These are phyloP conservation scores for Oreochromis spilurus DNA, from an alignment of 2,113 vertebrate species.

Conservation along the genomic window DNA sequence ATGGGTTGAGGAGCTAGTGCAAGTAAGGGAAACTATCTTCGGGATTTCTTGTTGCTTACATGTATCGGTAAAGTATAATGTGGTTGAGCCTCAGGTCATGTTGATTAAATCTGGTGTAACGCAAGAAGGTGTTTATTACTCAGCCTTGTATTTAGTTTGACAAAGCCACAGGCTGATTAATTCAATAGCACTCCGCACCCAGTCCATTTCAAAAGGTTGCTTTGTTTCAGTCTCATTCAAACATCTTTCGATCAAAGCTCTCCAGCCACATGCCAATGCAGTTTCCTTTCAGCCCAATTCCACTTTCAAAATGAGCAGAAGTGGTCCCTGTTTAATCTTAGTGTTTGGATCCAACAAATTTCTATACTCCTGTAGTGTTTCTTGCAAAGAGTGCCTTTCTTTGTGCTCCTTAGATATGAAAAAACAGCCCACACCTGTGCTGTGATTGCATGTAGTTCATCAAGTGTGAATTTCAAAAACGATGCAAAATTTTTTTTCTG, in stretches of 20 bases:
- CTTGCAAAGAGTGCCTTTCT: constrained; percentile 20
- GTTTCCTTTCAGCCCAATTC: not conserved
- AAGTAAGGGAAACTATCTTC: not conserved
- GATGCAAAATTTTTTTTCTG: not conserved
- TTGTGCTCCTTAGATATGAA: not conserved
- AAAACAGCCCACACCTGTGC: not conserved
- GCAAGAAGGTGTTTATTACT: not conserved
- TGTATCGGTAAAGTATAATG: constrained; percentile 12
- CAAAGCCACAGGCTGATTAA: not conserved
- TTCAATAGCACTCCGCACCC: not conserved
- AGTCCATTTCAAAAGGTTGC: not conserved
- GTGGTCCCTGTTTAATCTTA: not conserved
- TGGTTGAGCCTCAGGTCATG: not conserved
- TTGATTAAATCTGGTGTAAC: not conserved
- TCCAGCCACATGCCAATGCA: not conserved
- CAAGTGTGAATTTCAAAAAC: not conserved
- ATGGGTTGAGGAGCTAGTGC: not conserved
- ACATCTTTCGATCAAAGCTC: not conserved
- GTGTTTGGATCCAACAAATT: not conserved
- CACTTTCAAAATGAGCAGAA: not conserved
- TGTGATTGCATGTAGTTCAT: not conserved
- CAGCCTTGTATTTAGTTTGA: not conserved
- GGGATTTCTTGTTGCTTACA: not conserved
- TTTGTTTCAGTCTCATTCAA: constrained; percentile 2
- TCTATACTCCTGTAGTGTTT: not conserved